Evolutionary conservation across 2,113 vertebrate genomes (phyloP).

Genomic region (Paratilapia polleni): DNA sequence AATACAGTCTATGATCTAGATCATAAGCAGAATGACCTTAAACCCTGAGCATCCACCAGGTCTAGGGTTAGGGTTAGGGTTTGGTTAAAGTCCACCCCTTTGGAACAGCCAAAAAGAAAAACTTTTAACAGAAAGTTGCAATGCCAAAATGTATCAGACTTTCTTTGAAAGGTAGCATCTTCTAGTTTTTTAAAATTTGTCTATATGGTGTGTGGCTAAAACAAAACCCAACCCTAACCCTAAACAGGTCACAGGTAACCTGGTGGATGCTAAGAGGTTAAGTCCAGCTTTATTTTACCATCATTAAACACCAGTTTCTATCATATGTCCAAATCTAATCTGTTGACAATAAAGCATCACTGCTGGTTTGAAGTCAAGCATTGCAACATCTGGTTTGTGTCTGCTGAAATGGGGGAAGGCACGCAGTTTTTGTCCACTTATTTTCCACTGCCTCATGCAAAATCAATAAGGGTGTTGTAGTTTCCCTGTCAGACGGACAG

Average conservation of each 20-base stretch:
- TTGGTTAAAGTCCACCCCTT: too few relatives aligned
- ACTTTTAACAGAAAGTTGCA: neutral
- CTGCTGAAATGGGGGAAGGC: neutral
- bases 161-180: neutral
- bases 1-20: neutral
- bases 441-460: neutral
- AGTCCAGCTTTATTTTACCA: rapidly evolving
- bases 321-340: neutral
- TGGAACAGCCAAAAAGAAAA: neutral
- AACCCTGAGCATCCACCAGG: too few relatives aligned
- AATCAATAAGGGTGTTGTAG: neutral
- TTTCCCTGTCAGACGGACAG: neutral
- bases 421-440: neutral
- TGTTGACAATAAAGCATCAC: neutral
- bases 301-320: neutral
- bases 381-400: conserved; percentile 38
- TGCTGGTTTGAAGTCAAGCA: neutral
- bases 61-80: too few relatives aligned
- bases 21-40: neutral
- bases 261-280: neutral
- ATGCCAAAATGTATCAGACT: neutral
- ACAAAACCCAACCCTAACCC: neutral
- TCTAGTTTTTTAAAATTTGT: neutral
- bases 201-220: neutral
- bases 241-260: neutral